phyloP scores from a whole-genome alignment of 2,797 vertebrate species.

The Anguilla pacifica region DNA sequence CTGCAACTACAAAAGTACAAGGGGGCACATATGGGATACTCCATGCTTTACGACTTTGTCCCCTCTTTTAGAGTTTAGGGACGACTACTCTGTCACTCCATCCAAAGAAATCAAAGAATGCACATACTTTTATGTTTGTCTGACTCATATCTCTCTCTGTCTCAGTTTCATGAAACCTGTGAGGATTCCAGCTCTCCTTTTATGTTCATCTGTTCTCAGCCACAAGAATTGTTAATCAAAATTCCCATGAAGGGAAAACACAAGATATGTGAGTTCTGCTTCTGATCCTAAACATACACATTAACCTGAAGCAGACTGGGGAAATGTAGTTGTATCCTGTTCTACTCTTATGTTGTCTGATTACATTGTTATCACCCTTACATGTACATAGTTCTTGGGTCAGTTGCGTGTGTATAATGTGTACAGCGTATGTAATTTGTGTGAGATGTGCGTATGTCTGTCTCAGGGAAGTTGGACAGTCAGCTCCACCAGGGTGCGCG shows the following conservation, averaged over 20 bases:
- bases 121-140: conserved; percentile 1
- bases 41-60: no score
- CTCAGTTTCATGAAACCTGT: conserved; percentile 82
- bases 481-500: conserved; percentile 81
- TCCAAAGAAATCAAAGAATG: not conserved
- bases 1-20: no score
- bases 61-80: no score
- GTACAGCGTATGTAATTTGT: not conserved
- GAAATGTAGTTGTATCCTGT: no score
- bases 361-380: no score
- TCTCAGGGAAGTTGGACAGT: conserved; percentile 75
- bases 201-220: conserved; percentile 92
- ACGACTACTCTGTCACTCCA: no score
- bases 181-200: conserved; percentile 93
- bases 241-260: conserved; percentile 98
- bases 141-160: conserved; percentile 12
- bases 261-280: conserved; percentile 95
- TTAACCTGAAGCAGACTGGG: not conserved
- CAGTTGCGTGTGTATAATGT: not conserved
- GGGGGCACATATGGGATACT: no score
- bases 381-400: not conserved
- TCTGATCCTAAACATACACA: conserved; percentile 40
- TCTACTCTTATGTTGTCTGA: no score
- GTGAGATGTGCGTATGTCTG: conserved; percentile 28
- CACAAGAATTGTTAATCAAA: conserved; percentile 96